These are phyloP conservation scores for Phrynocephalus vlangalii DNA, from an alignment of 2,797 vertebrate species.

Conservation along the genomic window DNA sequence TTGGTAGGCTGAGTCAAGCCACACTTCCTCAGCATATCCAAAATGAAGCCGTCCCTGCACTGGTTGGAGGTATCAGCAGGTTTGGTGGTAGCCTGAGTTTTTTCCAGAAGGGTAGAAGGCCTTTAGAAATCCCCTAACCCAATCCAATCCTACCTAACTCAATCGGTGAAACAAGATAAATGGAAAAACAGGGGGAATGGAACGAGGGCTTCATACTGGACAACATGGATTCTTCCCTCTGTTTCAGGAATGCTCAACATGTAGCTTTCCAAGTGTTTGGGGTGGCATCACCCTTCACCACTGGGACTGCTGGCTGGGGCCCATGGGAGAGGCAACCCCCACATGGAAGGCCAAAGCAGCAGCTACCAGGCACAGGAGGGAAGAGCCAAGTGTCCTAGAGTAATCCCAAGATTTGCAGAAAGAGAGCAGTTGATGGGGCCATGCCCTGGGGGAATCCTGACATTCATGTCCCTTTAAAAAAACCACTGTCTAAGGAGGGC, in stretches of 20 bases:
- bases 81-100: background rate
- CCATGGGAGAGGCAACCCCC: too few species aligned
- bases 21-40: background rate
- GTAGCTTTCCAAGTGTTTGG: too few species aligned
- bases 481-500: too few species aligned
- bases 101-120: background rate
- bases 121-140: background rate
- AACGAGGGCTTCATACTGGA: too few species aligned
- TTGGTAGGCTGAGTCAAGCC: background rate
- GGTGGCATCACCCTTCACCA: too few species aligned
- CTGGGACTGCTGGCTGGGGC: too few species aligned
- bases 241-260: background rate
- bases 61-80: background rate
- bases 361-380: background rate
- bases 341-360: background rate
- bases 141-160: background rate
- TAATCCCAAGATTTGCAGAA: background rate
- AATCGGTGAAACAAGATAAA: background rate
- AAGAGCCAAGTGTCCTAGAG: background rate
- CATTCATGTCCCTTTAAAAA: background rate
- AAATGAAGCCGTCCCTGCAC: background rate
- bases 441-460: background rate
- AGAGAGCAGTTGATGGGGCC: background rate
- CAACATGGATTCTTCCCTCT: background rate
- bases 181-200: background rate